Base-by-base conservation (phyloP, 2,113 vertebrate species). In the Stomatorhinus ivindoensis region DNA sequence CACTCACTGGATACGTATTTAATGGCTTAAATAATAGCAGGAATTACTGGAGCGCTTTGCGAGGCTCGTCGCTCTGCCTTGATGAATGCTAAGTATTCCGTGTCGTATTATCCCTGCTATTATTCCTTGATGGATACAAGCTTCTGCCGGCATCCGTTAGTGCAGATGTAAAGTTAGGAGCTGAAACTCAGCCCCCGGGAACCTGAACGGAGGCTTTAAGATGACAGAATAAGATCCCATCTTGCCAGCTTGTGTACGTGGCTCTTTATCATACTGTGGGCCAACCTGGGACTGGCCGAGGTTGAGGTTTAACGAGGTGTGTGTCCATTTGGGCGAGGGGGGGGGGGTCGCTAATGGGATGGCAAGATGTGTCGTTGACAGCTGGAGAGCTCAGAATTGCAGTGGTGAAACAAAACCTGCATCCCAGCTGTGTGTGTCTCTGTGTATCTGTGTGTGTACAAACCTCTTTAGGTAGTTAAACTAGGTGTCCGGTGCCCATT, bases 121-220 rank as follows among this genome's bases (percentile, higher is more conserved):
- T 84, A 84, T 84, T 84, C 19, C 39, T 19, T 44, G 42, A 84
- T 84, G 82, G 82, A 84, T 84, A 84, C 82, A 84, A 47, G 82
- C 44, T 84, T 47, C 82, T 84, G 82, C 82, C 82, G 21, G 39
- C 44, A 84, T 84, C 82, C 44, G 19, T 84, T 84, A 84, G 44
- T 11, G 4, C 44, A 84, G 39, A 47, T 46, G 82, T 47, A 84
- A 84, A 47, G 82, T 84, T 84, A 47, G 47, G 82, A 9, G 7
- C 42, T 3, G 44, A 24, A 46, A 47, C 24, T 17, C 19, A 47
- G 44, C 44, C 82, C 82, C 44, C 7, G 44, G 82, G 82, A 84
- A n/a, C 82, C 24, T n/a, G 39, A n/a, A 4, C 15, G 73, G 15
- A 4, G 39, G 44, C 82, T 46, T 44, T n/a, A 44, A 24, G 44